Percentiles rank a stretch among this genome's conserved stretches.
Conservation (phyloP, 2,113 vertebrate species). For the Sorex fumeus region DNA sequence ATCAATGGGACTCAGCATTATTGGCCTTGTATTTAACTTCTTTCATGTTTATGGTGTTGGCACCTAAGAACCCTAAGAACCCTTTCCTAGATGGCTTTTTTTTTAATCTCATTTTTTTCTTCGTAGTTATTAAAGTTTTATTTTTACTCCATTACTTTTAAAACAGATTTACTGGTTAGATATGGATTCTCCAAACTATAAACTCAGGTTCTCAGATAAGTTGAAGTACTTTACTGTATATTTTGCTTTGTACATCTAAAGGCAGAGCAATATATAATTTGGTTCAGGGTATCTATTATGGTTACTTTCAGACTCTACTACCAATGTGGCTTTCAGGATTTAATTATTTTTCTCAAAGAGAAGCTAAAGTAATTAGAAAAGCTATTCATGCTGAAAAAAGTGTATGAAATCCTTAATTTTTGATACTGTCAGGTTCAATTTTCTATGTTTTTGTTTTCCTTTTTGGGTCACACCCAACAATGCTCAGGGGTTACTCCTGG, state of each 20-base stretch:
- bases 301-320: slow-evolving; percentile 26
- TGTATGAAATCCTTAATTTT: slow-evolving; percentile 39
- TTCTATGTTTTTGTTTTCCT: slow-evolving; percentile 40
- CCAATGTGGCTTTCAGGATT: slow-evolving; percentile 10
- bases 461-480: no score
- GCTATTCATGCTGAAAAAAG: slow-evolving; percentile 49
- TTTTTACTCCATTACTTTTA: slow-evolving; percentile 60
- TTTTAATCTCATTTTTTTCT: slow-evolving; percentile 52
- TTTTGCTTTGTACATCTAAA: slow-evolving; percentile 4
- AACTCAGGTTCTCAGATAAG: slow-evolving; percentile 50
- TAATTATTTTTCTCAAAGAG: slow-evolving; percentile 58
- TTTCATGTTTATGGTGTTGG: slow-evolving; percentile 67
- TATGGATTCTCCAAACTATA: slow-evolving; percentile 47
- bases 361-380: slow-evolving; percentile 38
- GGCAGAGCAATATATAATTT: slow-evolving; percentile 35
- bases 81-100: slow-evolving; percentile 69
- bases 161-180: slow-evolving; percentile 44
- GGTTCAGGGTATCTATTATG: not conserved
- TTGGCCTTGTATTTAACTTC: slow-evolving; percentile 58
- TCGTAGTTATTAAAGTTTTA: slow-evolving; percentile 55
- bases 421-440: slow-evolving; percentile 3
- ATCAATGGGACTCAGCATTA: slow-evolving; percentile 54
- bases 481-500: no score
- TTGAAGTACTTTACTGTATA: slow-evolving; percentile 51
- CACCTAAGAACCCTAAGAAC: slow-evolving; percentile 18